Evolutionary conservation across 2,888 invertebrate species (phyloP).

Genomic region (Drosophila macrospina): DNA sequence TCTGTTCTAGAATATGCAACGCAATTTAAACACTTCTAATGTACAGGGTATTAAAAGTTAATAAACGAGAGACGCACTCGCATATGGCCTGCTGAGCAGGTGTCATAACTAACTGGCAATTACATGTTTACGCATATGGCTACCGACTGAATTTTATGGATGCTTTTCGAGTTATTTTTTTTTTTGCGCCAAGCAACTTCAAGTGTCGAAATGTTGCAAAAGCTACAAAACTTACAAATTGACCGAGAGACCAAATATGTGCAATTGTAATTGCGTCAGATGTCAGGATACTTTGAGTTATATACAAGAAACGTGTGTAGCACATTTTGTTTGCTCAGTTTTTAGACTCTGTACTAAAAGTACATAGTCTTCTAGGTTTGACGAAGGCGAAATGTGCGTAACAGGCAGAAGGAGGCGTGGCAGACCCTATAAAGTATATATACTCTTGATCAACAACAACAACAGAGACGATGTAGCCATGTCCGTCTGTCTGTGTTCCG

Average conservation of each 20-base stretch:
- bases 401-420: too few species aligned
- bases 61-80: slow-evolving; percentile 1
- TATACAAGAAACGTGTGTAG: too few species aligned
- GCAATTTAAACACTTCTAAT: background rate
- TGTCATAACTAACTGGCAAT: slow-evolving; percentile 72
- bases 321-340: too few species aligned
- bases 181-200: slow-evolving; percentile 4
- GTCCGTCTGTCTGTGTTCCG: too few species aligned
- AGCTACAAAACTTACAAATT: slow-evolving; percentile 48
- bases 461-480: too few species aligned
- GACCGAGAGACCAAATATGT: slow-evolving; percentile 41
- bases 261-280: slow-evolving; percentile 23
- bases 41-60: slow-evolving; percentile 5
- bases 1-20: background rate
- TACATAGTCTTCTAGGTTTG: too few species aligned
- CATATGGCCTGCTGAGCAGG: slow-evolving; percentile 52
- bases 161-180: slow-evolving; percentile 9
- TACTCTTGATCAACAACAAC: too few species aligned
- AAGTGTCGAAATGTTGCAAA: slow-evolving; percentile 36
- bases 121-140: slow-evolving; percentile 46
- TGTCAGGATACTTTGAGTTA: slow-evolving; percentile 20
- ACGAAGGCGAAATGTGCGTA: too few species aligned
- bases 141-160: slow-evolving; percentile 23
- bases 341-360: too few species aligned
- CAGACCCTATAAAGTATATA: too few species aligned